Percentiles rank a stretch among this genome's conserved stretches.
phyloP scores from a whole-genome alignment of 2,888 invertebrate species.

The Andrena chrysosceles region DNA sequence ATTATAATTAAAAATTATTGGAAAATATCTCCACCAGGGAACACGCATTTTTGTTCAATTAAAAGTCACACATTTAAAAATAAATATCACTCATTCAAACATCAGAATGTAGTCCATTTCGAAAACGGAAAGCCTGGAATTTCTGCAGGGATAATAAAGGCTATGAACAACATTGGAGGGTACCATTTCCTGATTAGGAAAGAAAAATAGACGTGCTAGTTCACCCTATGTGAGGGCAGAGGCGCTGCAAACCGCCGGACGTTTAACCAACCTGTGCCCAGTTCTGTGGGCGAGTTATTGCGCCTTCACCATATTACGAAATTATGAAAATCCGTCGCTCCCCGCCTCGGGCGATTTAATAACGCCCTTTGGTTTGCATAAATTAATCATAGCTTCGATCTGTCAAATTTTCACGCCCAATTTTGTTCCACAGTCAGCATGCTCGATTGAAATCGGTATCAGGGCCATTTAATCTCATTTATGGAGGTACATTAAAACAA shows the following conservation, averaged over 20 bases:
- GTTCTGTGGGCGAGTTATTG: not conserved
- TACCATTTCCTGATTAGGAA: not conserved
- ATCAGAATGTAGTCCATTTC: no score
- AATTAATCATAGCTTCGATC: slow-evolving; percentile 10
- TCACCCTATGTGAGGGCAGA: not conserved
- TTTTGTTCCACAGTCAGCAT: not conserved
- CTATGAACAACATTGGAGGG: no score
- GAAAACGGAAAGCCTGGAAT: no score
- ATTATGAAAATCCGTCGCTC: slow-evolving; percentile 26
- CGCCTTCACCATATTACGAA: slow-evolving; percentile 1
- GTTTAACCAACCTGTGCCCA: not conserved
- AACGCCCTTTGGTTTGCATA: not conserved
- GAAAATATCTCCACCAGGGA: no score
- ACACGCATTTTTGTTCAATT: no score
- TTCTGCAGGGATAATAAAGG: no score
- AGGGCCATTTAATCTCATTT: not conserved
- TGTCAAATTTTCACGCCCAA: slow-evolving; percentile 8
- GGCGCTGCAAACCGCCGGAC: not conserved
- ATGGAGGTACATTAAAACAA: not conserved
- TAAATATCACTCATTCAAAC: no score
- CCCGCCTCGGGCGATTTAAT: not conserved
- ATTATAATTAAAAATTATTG: no score
- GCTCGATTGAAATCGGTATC: no score
- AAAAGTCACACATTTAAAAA: no score
- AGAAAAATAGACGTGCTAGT: not conserved